Evolutionary conservation across 2,888 invertebrate species (phyloP).

Genomic region (Nysson spinosus): DNA sequence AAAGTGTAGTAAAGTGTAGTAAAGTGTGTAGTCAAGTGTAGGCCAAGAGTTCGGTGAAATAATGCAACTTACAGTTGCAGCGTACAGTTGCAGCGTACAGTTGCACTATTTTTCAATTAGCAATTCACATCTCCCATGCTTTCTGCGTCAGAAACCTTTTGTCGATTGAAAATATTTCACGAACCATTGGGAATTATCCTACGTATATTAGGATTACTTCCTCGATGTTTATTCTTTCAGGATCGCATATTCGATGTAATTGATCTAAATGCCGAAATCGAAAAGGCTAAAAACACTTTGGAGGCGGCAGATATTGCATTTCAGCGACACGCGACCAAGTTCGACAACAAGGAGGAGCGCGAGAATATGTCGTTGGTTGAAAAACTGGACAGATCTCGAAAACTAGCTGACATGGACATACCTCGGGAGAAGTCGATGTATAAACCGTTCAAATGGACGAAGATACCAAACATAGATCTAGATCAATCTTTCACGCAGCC

Average conservation of each 20-base stretch:
- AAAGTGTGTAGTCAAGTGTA: too few relatives aligned
- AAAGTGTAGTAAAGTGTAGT: too few relatives aligned
- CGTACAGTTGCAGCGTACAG: too few relatives aligned
- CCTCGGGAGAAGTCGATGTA: slow-evolving; percentile 46
- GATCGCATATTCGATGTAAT: slow-evolving; percentile 75
- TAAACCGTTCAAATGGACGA: slow-evolving; percentile 63
- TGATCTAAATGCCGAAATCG: slow-evolving; percentile 73
- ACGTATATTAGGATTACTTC: neutral
- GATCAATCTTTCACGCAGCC: slow-evolving; percentile 30
- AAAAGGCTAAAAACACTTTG: slow-evolving; percentile 69
- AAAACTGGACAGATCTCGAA: slow-evolving; percentile 63
- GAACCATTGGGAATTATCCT: too few relatives aligned
- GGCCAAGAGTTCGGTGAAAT: too few relatives aligned
- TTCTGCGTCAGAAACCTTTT: too few relatives aligned
- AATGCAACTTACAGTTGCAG: too few relatives aligned
- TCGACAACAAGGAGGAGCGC: slow-evolving; percentile 65
- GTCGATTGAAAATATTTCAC: too few relatives aligned
- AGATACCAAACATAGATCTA: slow-evolving; percentile 55
- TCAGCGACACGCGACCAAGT: slow-evolving; percentile 71
- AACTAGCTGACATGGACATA: slow-evolving; percentile 53
- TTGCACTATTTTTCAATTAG: too few relatives aligned
- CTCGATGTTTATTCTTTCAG: slow-evolving; percentile 43
- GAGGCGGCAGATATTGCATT: slow-evolving; percentile 70
- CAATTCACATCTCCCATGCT: too few relatives aligned
- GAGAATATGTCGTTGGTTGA: slow-evolving; percentile 58